Base-by-base conservation (phyloP, 2,113 vertebrate genomes). In the Xenopus laevis region DNA sequence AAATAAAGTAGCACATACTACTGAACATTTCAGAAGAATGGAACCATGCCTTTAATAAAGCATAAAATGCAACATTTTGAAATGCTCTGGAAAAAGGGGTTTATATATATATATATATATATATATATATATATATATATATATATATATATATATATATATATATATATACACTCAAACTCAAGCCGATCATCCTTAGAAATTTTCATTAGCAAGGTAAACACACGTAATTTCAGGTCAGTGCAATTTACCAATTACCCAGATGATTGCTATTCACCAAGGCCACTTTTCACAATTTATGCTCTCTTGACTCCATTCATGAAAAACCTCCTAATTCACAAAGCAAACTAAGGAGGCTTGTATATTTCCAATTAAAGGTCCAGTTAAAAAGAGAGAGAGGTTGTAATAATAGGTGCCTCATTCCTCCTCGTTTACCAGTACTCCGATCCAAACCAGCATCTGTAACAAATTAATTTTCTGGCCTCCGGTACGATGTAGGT, bases 391-490 rank as follows among this genome's bases (percentile, higher is more conserved):
- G 65, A 65, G 45, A 65, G 45, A 65, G 13, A 46, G 33, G 6
- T n/a, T 45, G 63, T 40, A 65, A 20, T 18, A n/a, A 65, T 11
- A 17, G 33, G 50, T 40, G 47, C 12, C 13, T 15, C 11, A 45
- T 61, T 47, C 13, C 33, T 71, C 33, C 33, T 45, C 44, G 45
- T n/a, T 64, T 17, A 15, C 27, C 16, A 64, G 30, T 13, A 13
- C 20, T 21, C 23, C 17, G 27, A 66, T 73, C 62, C 18, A 58
- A 65, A 57, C 64, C 71, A 66, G 33, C 71, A 73, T 73, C 79
- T 68, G 64, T 27, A 45, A 80, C 84, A 83, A 88, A 87, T 86
- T 82, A 82, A 47, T 83, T 84, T 83, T 71, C 76, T 83, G 82
- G 81, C 81, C 83, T 79, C 71, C n/a, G 71, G 45, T 74, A 77